Evolutionary conservation across 2,797 vertebrate genomes (phyloP), one percentile per base, ranked within the genome.

Genomic region (Brotula barbata): DNA sequence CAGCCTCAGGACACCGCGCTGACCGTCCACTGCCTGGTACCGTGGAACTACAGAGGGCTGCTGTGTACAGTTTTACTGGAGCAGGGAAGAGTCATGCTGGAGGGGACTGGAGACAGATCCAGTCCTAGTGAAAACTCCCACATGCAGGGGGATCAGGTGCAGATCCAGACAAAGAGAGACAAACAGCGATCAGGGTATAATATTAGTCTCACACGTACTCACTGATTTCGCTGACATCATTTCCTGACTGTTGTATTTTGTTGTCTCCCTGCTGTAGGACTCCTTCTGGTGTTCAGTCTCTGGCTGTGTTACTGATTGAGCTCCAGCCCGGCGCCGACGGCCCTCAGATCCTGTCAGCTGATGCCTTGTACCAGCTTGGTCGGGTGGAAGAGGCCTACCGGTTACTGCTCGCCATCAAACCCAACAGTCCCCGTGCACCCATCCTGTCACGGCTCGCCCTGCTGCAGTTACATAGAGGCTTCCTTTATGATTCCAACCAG

Each of bases 31-130:
- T 93, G 95, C 74, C 90, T 94, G 0, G 91, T 99, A 76, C 97
- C 96, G 0, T 98, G 96, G 96, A 99, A 99, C 88, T 93, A 89
- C 59, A 88, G 96, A 7, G 94, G 96, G 0, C 88, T 98, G 73
- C 89, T 98, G 61, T 87, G 90, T 15, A 94, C 92, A 0, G 90
- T 96, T 46, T 87, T 99, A 60, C 90, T 94, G 60, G 96, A 99
- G 72, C 95, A 97, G 84, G 95, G 92, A 1, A 90, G 93, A 74
- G 81, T 85, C 65, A 94, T 98, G 88, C 89, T 98, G 33, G 94
- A 93, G 81, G 82, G 68, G 17, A 65, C 33, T 1, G 77, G 53
- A 42, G 63, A 77, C 50, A 67, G 65, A 23, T 52, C 58, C 44
- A 52, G 39, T 22, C 43, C 67, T 39, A 55, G 17, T 41, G 40